Evolutionary conservation across 2,888 invertebrate species (phyloP).

Genomic region (Hypselothyrea guttata): DNA sequence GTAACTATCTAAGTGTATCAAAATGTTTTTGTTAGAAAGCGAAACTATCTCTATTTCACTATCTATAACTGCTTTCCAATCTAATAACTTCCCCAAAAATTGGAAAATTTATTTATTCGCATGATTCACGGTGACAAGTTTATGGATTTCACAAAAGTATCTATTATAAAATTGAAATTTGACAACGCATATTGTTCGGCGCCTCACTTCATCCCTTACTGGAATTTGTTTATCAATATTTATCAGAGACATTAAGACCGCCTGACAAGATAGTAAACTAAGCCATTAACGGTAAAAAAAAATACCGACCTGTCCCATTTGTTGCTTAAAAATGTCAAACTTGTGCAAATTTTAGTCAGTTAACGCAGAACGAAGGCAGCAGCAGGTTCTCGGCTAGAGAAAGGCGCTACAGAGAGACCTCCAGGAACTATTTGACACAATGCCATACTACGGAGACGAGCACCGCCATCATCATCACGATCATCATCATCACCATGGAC

Average conservation of each 20-base stretch:
- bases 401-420: slow-evolving; percentile 21
- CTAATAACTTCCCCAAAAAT: too few species aligned
- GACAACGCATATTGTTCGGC: slow-evolving; percentile 23
- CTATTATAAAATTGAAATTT: not conserved
- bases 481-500: slow-evolving; percentile 60
- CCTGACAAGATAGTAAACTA: slow-evolving; percentile 65
- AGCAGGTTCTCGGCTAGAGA: slow-evolving; percentile 15
- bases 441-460: slow-evolving; percentile 70
- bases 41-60: not conserved
- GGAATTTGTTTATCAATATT: slow-evolving; percentile 65
- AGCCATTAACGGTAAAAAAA: slow-evolving; percentile 33
- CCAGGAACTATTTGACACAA: slow-evolving; percentile 20
- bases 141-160: slow-evolving; percentile 11
- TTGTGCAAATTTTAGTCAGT: slow-evolving; percentile 47
- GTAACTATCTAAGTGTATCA: too few species aligned
- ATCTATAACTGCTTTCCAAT: not conserved
- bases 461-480: slow-evolving; percentile 61
- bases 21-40: too few species aligned
- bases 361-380: slow-evolving; percentile 24
- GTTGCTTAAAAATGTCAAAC: slow-evolving; percentile 61
- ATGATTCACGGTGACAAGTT: slow-evolving; percentile 48
- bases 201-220: slow-evolving; percentile 7
- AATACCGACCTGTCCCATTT: slow-evolving; percentile 35
- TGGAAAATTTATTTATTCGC: not conserved
- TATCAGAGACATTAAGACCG: slow-evolving; percentile 58